Conservation (phyloP, 1,140 invertebrate species). For the Vollenhovia emeryi region DNA sequence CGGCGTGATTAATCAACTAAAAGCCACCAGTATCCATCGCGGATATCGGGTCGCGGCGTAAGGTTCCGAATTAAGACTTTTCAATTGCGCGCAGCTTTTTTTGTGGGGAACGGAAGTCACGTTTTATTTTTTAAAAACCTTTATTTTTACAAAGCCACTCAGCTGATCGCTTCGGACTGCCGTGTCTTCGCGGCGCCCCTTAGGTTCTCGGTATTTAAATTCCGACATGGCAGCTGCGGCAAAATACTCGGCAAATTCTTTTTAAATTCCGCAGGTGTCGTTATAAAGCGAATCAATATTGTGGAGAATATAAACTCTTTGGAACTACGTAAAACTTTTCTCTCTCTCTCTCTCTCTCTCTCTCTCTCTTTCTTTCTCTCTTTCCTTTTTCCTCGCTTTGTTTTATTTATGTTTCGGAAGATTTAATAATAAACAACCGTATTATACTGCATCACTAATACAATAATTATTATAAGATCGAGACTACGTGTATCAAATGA, state of each 20-base stretch:
- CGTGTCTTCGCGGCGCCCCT: slow-evolving; percentile 21
- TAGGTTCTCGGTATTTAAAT: slow-evolving; percentile 63
- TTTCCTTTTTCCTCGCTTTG: neutral
- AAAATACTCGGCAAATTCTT: slow-evolving; percentile 28
- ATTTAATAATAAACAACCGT: neutral
- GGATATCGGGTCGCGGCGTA: neutral
- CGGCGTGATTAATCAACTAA: slow-evolving; percentile 23
- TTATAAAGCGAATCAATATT: slow-evolving; percentile 39
- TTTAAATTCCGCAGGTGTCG: slow-evolving; percentile 27
- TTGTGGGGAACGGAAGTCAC: neutral
- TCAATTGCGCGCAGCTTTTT: neutral
- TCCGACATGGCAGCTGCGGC: slow-evolving; percentile 25
- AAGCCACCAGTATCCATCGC: neutral
- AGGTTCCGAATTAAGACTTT: slow-evolving; percentile 1
- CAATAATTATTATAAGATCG: neutral
- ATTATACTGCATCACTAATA: neutral
- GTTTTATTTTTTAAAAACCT: slow-evolving; percentile 2
- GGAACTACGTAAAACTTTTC: neutral
- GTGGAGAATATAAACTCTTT: slow-evolving; percentile 30
- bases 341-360: neutral
- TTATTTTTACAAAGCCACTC: neutral
- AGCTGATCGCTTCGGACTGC: neutral
- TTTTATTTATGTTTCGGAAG: neutral
- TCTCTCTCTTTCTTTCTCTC: neutral
- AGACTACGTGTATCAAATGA: neutral